A percentile compares a stretch with the other conserved stretches of the same genome.
Conservation (phyloP, 2,113 vertebrate species). For the Syngnathus floridae region DNA sequence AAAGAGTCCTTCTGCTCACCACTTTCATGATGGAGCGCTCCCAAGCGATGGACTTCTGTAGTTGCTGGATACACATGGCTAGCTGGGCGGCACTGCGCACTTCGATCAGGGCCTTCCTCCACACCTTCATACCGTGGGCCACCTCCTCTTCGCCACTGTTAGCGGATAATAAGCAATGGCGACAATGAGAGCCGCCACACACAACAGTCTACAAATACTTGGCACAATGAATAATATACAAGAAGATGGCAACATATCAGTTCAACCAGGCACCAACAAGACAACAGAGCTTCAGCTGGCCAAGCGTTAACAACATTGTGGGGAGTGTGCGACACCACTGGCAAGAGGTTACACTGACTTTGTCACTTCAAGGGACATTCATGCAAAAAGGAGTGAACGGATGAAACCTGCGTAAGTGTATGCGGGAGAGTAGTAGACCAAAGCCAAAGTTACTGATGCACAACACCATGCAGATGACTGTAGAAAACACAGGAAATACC, state of each 20-base stretch:
- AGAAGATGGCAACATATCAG: conserved; percentile 15
- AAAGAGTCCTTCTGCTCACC: conserved; percentile 69
- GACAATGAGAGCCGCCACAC: conserved; percentile 13
- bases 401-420: conserved; percentile 33
- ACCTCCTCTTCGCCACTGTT: conserved; percentile 92
- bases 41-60: conserved; percentile 99
- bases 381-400: conserved; percentile 51
- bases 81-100: conserved; percentile 93
- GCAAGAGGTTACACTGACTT: conserved; percentile 41
- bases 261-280: conserved; percentile 38
- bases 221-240: not conserved
- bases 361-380: conserved; percentile 43
- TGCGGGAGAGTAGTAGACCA: conserved; percentile 39
- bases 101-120: conserved; percentile 90
- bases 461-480: conserved; percentile 58
- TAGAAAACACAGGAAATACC: conserved; percentile 35
- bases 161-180: conserved; percentile 41
- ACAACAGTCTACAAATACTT: not conserved
- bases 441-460: conserved; percentile 54
- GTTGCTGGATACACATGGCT: conserved; percentile 96
- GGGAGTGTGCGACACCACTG: conserved; percentile 21
- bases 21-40: conserved; percentile 99
- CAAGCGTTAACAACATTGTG: conserved; percentile 42
- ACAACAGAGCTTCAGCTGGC: conserved; percentile 56
- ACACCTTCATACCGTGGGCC: conserved; percentile 93